These are phyloP conservation scores for Calyptommatus sinebrachiatus DNA, from an alignment of 2,113 vertebrate genomes.

Conservation along the genomic window DNA sequence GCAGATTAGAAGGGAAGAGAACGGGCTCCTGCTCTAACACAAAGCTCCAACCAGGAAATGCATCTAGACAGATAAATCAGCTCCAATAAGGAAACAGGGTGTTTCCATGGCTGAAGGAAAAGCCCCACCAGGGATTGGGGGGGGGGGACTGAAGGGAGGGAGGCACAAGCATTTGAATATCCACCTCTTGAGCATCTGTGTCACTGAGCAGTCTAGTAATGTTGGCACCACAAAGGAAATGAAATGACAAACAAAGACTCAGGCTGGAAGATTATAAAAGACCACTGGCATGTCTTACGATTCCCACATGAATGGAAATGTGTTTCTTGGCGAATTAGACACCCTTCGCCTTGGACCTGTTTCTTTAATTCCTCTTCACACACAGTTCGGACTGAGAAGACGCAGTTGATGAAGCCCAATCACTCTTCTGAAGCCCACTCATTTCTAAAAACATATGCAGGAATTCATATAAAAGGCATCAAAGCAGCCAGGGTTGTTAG, in stretches of 20 bases:
- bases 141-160: neutral
- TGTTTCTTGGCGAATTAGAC: constrained; percentile 12
- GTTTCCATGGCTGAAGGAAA: constrained; percentile 23
- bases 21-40: constrained; percentile 41
- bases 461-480: constrained; percentile 11
- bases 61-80: constrained; percentile 56
- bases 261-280: constrained; percentile 19
- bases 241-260: constrained; percentile 2
- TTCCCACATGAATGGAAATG: constrained; percentile 6
- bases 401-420: neutral
- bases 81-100: constrained; percentile 24
- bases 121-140: neutral
- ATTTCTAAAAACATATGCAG: neutral
- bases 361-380: constrained; percentile 16
- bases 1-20: constrained; percentile 45
- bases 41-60: constrained; percentile 49
- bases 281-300: neutral
- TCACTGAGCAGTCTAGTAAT: constrained; percentile 25
- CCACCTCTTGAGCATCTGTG: constrained; percentile 14
- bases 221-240: constrained; percentile 18
- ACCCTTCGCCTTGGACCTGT: neutral
- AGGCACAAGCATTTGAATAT: neutral
- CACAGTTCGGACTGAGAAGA: neutral
- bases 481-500: neutral
- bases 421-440: neutral